These are phyloP conservation scores for Iselma pallidipennis DNA, from an alignment of 2,888 invertebrate genomes.

Conservation along the genomic window DNA sequence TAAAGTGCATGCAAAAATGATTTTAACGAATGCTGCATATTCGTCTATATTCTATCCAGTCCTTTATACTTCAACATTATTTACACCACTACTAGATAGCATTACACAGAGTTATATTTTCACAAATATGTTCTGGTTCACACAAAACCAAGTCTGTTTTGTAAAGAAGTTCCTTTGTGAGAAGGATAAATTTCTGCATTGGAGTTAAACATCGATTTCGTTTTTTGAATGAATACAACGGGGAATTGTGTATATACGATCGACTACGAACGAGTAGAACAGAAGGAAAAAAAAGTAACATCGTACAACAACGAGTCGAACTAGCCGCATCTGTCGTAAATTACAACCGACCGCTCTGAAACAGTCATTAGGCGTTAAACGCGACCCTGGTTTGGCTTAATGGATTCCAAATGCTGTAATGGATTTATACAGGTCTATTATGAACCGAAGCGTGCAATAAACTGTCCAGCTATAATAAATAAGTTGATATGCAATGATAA, in stretches of 20 bases:
- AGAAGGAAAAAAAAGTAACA: background rate
- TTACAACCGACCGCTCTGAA: slow-evolving; percentile 25
- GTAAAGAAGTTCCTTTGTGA: too few relatives aligned
- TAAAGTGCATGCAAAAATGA: too few relatives aligned
- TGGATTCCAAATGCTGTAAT: slow-evolving; percentile 31
- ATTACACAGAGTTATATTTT: too few relatives aligned
- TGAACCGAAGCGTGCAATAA: slow-evolving; percentile 7
- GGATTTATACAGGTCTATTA: slow-evolving; percentile 25
- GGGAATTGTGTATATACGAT: too few relatives aligned
- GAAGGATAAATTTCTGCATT: slow-evolving; percentile 22
- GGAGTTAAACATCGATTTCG: slow-evolving; percentile 27
- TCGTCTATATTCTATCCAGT: too few relatives aligned
- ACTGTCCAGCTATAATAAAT: slow-evolving; percentile 8
- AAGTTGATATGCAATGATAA: background rate
- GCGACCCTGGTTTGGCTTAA: slow-evolving; percentile 28
- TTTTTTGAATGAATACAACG: slow-evolving; percentile 18
- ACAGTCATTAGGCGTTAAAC: slow-evolving; percentile 32
- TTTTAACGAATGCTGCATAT: too few relatives aligned
- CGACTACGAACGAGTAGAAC: background rate
- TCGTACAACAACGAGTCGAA: background rate
- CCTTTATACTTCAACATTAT: too few relatives aligned
- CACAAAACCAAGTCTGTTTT: too few relatives aligned
- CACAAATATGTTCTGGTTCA: too few relatives aligned
- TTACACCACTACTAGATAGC: too few relatives aligned
- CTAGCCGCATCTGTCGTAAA: slow-evolving; percentile 17